Evolutionary conservation across 2,113 vertebrate species (phyloP).

Genomic region (Neopipo cinnamomea): DNA sequence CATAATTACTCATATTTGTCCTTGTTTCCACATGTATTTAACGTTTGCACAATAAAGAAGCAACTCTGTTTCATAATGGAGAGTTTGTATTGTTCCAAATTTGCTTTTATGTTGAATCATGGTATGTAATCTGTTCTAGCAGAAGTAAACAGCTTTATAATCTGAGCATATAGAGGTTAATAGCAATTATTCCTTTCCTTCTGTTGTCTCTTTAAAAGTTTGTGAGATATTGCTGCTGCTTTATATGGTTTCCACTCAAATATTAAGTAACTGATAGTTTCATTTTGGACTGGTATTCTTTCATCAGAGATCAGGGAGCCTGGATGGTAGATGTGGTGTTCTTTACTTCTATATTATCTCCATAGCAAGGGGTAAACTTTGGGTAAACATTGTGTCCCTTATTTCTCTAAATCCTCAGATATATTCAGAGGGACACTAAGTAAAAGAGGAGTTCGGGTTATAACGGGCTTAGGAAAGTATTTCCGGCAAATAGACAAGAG

Average conservation of each 20-base stretch:
- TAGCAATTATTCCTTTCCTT: neutral
- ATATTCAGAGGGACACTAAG: slow-evolving; percentile 58
- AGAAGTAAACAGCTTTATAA: neutral
- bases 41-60: neutral
- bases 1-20: neutral
- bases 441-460: slow-evolving; percentile 70
- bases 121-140: neutral
- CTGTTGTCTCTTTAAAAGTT: neutral
- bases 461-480: slow-evolving; percentile 74
- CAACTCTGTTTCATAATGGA: neutral
- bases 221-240: neutral
- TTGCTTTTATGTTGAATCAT: neutral
- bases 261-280: neutral
- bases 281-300: neutral
- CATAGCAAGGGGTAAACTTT: neutral
- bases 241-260: neutral
- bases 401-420: slow-evolving; percentile 53
- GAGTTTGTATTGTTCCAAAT: neutral
- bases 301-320: neutral
- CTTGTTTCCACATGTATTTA: neutral
- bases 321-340: neutral
- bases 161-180: neutral
- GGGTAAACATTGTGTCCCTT: neutral
- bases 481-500: slow-evolving; percentile 66
- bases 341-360: neutral